Base-by-base conservation (phyloP, 1,140 invertebrate genomes). In the Forficula auricularia region DNA sequence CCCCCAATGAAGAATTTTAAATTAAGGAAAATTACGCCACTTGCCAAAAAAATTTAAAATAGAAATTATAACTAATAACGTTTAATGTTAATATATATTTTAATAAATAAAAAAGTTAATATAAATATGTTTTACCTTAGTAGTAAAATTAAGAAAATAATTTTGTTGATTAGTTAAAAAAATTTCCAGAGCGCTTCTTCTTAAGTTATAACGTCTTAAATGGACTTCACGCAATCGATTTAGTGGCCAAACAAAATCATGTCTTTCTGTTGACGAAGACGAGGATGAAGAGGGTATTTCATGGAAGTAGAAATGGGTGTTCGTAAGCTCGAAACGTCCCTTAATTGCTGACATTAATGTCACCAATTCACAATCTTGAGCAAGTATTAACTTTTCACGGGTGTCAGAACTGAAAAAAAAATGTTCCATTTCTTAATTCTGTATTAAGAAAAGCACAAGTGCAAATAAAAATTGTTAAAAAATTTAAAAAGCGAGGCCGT, bases 101-200 rank as follows among this genome's bases (percentile, higher is more conserved):
- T n/a, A n/a, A n/a, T n/a, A n/a, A n/a, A n/a, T n/a, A n/a, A n/a
- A n/a, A n/a, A n/a, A n/a, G n/a, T n/a, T n/a, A n/a, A n/a, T n/a
- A n/a, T n/a, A n/a, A n/a, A n/a, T n/a, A n/a, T n/a, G n/a, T n/a
- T n/a, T n/a, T 55, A 75, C 73, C 59, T 73, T 74, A 31, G 67
- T 68, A 9, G 68, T 65, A 49, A 78, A 77, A 52, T 78, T 77
- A 13, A 78, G 59, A 55, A 78, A 77, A 51, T 74, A 77, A 48
- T 73, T 77, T 0, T 72, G 75, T 52, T 76, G 72, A 54, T 78
- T 73, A 34, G 73, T 60, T 4, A 78, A 54, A 51, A 78, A 78
- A 49, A 78, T 63, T 56, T 78, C 75, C 18, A 78, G 54, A 3
- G 74, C 75, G 50, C 70, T 75, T 44, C 73, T 55, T 7, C 72